Evolutionary conservation across 37 sponge, comb jelly and placozoan genomes (phyloP).

Genomic region (Bolinopsis microptera): DNA sequence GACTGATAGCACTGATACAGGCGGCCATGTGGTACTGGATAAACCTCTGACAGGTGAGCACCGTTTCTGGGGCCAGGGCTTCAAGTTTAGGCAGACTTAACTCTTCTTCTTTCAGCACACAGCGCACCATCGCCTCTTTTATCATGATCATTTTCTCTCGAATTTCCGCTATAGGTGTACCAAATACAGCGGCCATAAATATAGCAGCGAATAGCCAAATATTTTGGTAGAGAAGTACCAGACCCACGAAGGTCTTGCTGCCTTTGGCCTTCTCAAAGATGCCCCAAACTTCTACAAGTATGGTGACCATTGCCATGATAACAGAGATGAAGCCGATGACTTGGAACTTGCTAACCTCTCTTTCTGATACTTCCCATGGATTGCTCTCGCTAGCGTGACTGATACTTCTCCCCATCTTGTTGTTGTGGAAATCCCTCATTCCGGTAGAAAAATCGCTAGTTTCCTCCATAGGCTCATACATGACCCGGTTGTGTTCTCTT

Average conservation of each 20-base stretch:
- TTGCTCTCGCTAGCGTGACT: neutral
- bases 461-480: constrained; percentile 3
- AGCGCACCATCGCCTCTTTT: neutral
- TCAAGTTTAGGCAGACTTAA: constrained; percentile 3
- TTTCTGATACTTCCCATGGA: neutral
- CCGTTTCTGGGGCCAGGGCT: neutral
- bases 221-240: constrained; percentile 19
- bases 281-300: constrained; percentile 19
- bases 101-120: neutral
- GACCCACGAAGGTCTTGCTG: constrained; percentile 17
- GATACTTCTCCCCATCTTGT: constrained; percentile 5
- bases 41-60: constrained; percentile 48
- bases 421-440: constrained; percentile 41
- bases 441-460: constrained; percentile 15
- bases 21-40: constrained; percentile 41
- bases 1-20: constrained; percentile 56
- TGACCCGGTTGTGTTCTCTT: neutral
- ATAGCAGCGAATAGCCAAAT: constrained; percentile 30
- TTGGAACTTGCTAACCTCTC: neutral
- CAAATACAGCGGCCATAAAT: constrained; percentile 35
- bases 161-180: neutral
- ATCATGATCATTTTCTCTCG: neutral
- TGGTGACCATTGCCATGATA: constrained; percentile 38
- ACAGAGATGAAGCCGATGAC: neutral
- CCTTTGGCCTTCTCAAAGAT: neutral